A percentile compares a stretch with the other conserved stretches of the same genome.
Conservation (phyloP, 2,888 invertebrate species). For the Lithophane leautieri region DNA sequence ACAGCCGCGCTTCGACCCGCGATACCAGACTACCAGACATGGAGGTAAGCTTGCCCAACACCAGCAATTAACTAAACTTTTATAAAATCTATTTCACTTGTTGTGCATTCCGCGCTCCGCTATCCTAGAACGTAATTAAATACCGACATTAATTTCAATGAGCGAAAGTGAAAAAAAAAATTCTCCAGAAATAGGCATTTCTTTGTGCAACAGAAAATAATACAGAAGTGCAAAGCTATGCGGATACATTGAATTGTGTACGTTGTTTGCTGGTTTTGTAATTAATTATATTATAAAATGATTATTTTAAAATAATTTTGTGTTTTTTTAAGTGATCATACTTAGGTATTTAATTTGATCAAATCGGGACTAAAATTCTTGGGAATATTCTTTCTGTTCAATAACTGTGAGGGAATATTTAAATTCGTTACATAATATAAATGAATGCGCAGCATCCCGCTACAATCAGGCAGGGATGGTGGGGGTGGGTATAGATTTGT, state of each 20-base stretch:
- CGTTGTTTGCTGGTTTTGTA: slow-evolving; percentile 13
- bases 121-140: slow-evolving; percentile 13
- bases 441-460: slow-evolving; percentile 75
- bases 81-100: slow-evolving; percentile 5
- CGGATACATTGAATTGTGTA: slow-evolving; percentile 9
- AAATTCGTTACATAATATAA: slow-evolving; percentile 71
- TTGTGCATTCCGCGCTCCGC: slow-evolving; percentile 29
- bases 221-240: slow-evolving; percentile 37
- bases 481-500: slow-evolving; percentile 66
- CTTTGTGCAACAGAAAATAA: slow-evolving; percentile 52
- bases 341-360: background rate
- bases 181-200: slow-evolving; percentile 35
- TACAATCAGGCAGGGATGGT: slow-evolving; percentile 62
- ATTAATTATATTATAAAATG: background rate
- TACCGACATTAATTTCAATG: slow-evolving; percentile 15
- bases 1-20: slow-evolving; percentile 40
- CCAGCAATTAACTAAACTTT: slow-evolving; percentile 6
- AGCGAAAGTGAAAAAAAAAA: slow-evolving; percentile 48
- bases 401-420: slow-evolving; percentile 29
- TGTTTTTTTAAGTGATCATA: background rate
- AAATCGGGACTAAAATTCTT: background rate
- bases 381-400: background rate
- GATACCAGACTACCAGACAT: slow-evolving; percentile 63
- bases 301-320: background rate
- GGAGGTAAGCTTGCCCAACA: slow-evolving; percentile 72